Evolutionary conservation across 2,888 invertebrate species (phyloP).

Genomic region (Mythimna pallens): DNA sequence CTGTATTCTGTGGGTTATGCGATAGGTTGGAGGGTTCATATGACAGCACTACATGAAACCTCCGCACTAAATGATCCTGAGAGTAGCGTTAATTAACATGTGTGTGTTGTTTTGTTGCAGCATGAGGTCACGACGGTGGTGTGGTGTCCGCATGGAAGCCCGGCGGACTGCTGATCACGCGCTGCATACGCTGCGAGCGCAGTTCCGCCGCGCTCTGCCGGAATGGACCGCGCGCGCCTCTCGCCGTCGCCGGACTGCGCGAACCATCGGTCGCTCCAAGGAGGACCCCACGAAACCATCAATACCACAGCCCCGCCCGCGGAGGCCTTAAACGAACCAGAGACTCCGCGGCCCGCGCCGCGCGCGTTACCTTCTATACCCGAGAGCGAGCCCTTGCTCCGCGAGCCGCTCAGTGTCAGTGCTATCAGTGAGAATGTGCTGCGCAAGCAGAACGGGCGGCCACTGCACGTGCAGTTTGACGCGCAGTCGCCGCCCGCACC

Average conservation of each 20-base stretch:
- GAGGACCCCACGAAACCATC: slow-evolving; percentile 86
- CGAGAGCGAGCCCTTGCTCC: slow-evolving; percentile 85
- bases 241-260: slow-evolving; percentile 84
- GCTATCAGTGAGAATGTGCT: slow-evolving; percentile 63
- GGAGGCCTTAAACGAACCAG: slow-evolving; percentile 81
- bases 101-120: slow-evolving; percentile 75
- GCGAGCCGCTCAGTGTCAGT: slow-evolving; percentile 61
- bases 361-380: slow-evolving; percentile 83
- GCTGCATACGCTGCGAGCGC: slow-evolving; percentile 85
- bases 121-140: slow-evolving; percentile 89
- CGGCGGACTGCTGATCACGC: slow-evolving; percentile 85
- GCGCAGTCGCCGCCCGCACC: slow-evolving; percentile 85
- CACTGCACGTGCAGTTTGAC: slow-evolving; percentile 91
- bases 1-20: background rate
- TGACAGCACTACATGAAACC: no score
- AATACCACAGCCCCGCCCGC: slow-evolving; percentile 74
- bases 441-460: slow-evolving; percentile 80
- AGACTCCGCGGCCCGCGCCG: slow-evolving; percentile 82
- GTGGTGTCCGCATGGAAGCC: slow-evolving; percentile 89
- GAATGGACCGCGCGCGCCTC: slow-evolving; percentile 87
- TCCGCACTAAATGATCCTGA: no score
- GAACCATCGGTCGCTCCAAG: slow-evolving; percentile 85
- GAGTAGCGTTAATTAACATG: slow-evolving; percentile 32
- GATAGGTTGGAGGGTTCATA: background rate
- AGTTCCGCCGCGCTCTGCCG: slow-evolving; percentile 82